These are phyloP conservation scores for Bolinopsis microptera DNA, from an alignment of 37 sponge, comb jelly and placozoan genomes.

Conservation along the genomic window DNA sequence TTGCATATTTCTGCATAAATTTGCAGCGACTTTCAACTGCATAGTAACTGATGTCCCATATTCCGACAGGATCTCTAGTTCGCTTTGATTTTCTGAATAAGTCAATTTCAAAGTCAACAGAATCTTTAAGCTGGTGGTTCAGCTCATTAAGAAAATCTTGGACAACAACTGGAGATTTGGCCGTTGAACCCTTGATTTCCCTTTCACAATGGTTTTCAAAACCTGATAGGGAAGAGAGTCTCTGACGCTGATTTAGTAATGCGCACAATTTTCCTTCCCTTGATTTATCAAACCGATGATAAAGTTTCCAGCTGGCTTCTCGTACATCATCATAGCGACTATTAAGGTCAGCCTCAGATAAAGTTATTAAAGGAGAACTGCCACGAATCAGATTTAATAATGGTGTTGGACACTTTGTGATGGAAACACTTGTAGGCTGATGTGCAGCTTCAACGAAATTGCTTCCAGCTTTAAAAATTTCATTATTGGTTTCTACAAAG, in stretches of 20 bases:
- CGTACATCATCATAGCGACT: constrained; percentile 62
- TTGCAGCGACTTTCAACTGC: constrained; percentile 53
- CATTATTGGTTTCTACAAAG: background rate
- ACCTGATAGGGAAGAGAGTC: background rate
- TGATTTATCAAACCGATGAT: background rate
- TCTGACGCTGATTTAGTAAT: background rate
- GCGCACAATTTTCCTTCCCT: background rate
- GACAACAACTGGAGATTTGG: constrained; percentile 70
- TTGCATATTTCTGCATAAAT: background rate
- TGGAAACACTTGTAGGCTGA: background rate
- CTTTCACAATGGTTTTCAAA: background rate
- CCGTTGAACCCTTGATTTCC: constrained; percentile 69
- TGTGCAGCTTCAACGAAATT: background rate
- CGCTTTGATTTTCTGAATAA: constrained; percentile 46
- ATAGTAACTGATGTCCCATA: constrained; percentile 75
- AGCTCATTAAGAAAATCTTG: constrained; percentile 72
- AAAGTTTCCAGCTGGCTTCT: constrained; percentile 35
- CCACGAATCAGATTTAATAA: background rate
- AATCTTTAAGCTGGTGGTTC: constrained; percentile 68
- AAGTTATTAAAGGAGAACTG: background rate
- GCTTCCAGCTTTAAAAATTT: background rate
- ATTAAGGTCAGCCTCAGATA: background rate
- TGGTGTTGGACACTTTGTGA: constrained; percentile 17
- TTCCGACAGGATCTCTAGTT: background rate
- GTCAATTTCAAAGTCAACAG: constrained; percentile 69